A percentile compares a stretch with the other conserved stretches of the same genome.
These are phyloP conservation scores for Paratrypauchen microcephalus DNA, from an alignment of 2,797 vertebrate genomes.

Conservation along the genomic window DNA sequence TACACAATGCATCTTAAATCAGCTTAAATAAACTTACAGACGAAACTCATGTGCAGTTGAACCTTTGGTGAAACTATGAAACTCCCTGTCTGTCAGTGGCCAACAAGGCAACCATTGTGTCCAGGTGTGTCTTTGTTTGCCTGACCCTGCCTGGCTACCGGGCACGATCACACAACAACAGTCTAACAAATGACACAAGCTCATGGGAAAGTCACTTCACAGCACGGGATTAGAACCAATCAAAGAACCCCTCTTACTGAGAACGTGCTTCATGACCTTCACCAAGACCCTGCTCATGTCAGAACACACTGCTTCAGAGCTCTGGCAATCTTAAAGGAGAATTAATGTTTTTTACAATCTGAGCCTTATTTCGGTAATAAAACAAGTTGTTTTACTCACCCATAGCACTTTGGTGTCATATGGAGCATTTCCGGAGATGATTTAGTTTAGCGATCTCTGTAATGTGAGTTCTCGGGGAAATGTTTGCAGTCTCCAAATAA, in stretches of 20 bases:
- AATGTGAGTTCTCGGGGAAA: no score
- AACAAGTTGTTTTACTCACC: no score
- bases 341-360: no score
- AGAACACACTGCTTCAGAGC: neutral
- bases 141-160: slow-evolving; percentile 28
- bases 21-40: no score
- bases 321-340: neutral
- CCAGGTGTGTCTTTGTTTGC: slow-evolving; percentile 63
- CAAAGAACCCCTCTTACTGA: neutral
- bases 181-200: slow-evolving; percentile 29
- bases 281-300: neutral
- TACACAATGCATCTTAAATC: no score
- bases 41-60: neutral
- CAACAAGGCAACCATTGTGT: slow-evolving; percentile 54
- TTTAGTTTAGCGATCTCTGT: no score
- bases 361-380: no score
- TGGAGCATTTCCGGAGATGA: no score
- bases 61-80: neutral
- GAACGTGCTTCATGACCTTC: neutral
- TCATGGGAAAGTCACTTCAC: slow-evolving; percentile 24
- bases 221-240: slow-evolving; percentile 10
- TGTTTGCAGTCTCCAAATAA: no score
- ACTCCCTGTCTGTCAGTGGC: neutral
- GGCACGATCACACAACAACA: slow-evolving; percentile 19
- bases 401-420: no score